A percentile compares a stretch with the other conserved stretches of the same genome.
phyloP scores from a whole-genome alignment of 37 sponge, comb jelly and placozoan species.

The Axinella damicornis region DNA sequence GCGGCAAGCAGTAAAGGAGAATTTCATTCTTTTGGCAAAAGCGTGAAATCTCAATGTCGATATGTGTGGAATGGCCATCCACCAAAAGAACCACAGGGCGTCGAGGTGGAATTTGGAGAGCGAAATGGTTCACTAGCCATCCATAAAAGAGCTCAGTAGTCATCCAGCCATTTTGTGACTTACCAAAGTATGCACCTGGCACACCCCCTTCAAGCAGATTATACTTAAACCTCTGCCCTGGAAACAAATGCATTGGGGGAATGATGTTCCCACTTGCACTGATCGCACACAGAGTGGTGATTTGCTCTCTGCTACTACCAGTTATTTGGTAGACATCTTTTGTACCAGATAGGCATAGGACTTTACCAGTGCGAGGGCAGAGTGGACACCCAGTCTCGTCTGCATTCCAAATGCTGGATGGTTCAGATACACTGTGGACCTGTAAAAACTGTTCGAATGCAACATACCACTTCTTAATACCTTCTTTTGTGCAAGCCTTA shows the following conservation, averaged over 20 bases:
- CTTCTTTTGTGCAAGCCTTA: conserved; percentile 36
- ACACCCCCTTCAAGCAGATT: conserved; percentile 54
- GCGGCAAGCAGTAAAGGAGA: conserved; percentile 27
- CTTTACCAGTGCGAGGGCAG: conserved; percentile 40
- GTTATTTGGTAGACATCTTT: conserved; percentile 18
- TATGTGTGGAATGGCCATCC: conserved; percentile 55
- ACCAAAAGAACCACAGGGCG: conserved; percentile 52
- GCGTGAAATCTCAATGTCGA: conserved; percentile 9
- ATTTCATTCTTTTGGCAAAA: conserved; percentile 7
- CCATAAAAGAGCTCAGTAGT: conserved; percentile 57
- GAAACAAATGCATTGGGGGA: conserved; percentile 65
- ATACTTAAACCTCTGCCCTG: conserved; percentile 52
- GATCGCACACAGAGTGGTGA: conserved; percentile 44
- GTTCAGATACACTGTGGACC: conserved; percentile 8
- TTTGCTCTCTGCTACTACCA: conserved; percentile 25
- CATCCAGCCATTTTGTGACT: conserved; percentile 58
- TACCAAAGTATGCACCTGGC: conserved; percentile 61
- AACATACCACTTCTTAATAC: conserved; percentile 21
- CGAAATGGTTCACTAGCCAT: conserved; percentile 53
- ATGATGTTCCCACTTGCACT: conserved; percentile 39
- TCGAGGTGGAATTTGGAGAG: neutral
- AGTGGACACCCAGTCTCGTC: conserved; percentile 57
- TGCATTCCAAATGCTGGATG: conserved; percentile 43
- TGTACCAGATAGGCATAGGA: conserved; percentile 1
- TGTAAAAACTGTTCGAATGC: conserved; percentile 31